Evolutionary conservation across 1,140 invertebrate species (phyloP), one percentile per base, ranked within the genome.

Genomic region (Araneus ventricosus): DNA sequence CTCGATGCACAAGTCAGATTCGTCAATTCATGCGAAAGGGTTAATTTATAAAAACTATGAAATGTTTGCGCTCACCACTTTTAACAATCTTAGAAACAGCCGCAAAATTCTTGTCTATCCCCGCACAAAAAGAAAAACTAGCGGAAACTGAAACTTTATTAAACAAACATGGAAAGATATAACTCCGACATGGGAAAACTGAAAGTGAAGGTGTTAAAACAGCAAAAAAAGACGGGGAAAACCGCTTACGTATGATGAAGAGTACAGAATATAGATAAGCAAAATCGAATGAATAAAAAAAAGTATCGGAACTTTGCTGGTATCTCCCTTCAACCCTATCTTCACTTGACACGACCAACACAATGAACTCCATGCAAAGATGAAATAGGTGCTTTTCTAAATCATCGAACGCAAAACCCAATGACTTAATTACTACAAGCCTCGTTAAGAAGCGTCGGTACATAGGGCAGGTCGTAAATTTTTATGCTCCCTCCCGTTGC

Each of bases 401-500:
- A 90, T 82, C 89, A 90, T 82, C 70, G 75, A 75, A 59, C 79
- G 27, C 70, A 80, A 67, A 34, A 80, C 79, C 75, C 39, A 80
- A 91, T 91, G 90, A 85, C 90, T 91, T 91, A 91, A 91, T 91
- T 91, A 85, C 90, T 91, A 52, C 37, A 52, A 39, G 24, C 80
- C 90, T 91, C 90, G 61, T 91, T 91, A 91, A 91, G 90, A 85
- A 91, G 30, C 37, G 59, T 41, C 67, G 59, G 30, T 91, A 84
- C 67, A 30, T 59, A 59, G 79, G 30, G 27, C 57, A n/a, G n/a
- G 27, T 91, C 79, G 61, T 91, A 91, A 91, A 91, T 91, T 91
- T 91, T 91, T 91, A 91, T 91, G 80, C 39, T 30, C 79, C 61
- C 45, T 45, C 17, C 37, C 41, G 80, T 91, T 85, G 17, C 80